These are phyloP conservation scores for Calliscelio sp. DNA, from an alignment of 2,888 invertebrate genomes.

Conservation along the genomic window DNA sequence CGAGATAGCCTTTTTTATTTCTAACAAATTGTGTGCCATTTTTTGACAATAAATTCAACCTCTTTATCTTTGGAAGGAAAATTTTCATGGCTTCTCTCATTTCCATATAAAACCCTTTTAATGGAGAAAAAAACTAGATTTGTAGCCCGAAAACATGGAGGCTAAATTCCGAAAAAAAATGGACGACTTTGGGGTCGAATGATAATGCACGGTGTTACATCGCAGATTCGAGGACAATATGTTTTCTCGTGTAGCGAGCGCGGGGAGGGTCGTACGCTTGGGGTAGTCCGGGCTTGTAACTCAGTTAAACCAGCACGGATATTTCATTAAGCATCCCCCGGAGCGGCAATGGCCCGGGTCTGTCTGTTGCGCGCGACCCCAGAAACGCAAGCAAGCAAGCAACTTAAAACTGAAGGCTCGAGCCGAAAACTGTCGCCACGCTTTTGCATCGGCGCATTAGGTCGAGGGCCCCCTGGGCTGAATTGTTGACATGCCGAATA, in stretches of 20 bases:
- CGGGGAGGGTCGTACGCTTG: slow-evolving; percentile 73
- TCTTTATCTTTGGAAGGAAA: no score
- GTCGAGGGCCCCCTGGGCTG: slow-evolving; percentile 80
- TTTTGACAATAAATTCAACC: no score
- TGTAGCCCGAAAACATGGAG: slow-evolving; percentile 17
- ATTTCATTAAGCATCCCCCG: slow-evolving; percentile 85
- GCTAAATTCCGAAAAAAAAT: slow-evolving; percentile 45
- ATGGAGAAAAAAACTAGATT: slow-evolving; percentile 7
- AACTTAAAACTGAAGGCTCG: slow-evolving; percentile 65
- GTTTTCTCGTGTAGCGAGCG: slow-evolving; percentile 83
- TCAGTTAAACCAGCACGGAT: slow-evolving; percentile 85
- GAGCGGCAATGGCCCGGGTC: slow-evolving; percentile 72
- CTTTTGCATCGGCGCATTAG: slow-evolving; percentile 79
- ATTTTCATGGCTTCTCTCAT: slow-evolving; percentile 3
- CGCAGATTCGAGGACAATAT: slow-evolving; percentile 85
- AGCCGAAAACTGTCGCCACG: slow-evolving; percentile 58
- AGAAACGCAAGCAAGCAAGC: slow-evolving; percentile 35
- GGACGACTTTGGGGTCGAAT: slow-evolving; percentile 68
- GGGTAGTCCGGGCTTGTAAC: slow-evolving; percentile 82
- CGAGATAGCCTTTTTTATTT: no score
- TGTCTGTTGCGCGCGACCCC: slow-evolving; percentile 59
- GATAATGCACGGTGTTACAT: slow-evolving; percentile 78
- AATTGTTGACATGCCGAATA: slow-evolving; percentile 85
- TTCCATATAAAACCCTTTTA: slow-evolving; percentile 10
- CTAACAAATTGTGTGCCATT: no score